phyloP scores from a whole-genome alignment of 2,113 vertebrate genomes.

The Rynchops niger region DNA sequence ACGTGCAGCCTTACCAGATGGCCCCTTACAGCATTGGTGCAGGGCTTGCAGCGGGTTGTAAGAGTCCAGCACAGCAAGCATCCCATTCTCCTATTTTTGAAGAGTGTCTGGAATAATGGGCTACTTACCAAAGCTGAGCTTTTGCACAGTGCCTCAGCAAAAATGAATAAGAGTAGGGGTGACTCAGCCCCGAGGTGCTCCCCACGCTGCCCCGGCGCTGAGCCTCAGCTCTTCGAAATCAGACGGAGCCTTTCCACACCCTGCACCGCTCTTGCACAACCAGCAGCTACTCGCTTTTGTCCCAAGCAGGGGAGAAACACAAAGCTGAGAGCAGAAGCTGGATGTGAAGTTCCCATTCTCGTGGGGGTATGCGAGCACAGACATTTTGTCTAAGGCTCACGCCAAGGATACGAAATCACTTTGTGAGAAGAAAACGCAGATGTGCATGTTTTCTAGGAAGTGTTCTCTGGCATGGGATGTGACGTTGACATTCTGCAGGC shows the following conservation, averaged over 20 bases:
- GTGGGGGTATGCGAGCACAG: rapidly evolving
- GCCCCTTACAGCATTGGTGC: not conserved
- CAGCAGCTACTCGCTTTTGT: not conserved
- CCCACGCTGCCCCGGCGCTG: not conserved
- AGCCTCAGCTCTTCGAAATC: not conserved
- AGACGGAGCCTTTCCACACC: not conserved
- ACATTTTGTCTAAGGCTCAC: not conserved
- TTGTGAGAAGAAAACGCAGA: not conserved
- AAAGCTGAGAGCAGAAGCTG: not conserved
- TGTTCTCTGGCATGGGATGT: not conserved
- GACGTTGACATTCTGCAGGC: not conserved
- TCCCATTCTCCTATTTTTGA: not conserved
- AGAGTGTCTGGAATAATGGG: not conserved
- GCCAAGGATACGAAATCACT: not conserved
- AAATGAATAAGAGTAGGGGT: not conserved
- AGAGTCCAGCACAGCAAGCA: not conserved
- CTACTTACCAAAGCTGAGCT: rapidly evolving
- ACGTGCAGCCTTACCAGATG: not conserved
- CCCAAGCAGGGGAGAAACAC: not conserved
- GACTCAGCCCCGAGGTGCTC: not conserved
- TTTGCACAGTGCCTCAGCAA: not conserved
- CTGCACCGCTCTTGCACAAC: not conserved
- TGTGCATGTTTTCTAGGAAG: not conserved
- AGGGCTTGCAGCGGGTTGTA: rapidly evolving
- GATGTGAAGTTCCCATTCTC: not conserved